Evolutionary conservation across 2,113 vertebrate species (phyloP), one percentile per base, ranked within the genome.

Genomic region (Castor canadensis): DNA sequence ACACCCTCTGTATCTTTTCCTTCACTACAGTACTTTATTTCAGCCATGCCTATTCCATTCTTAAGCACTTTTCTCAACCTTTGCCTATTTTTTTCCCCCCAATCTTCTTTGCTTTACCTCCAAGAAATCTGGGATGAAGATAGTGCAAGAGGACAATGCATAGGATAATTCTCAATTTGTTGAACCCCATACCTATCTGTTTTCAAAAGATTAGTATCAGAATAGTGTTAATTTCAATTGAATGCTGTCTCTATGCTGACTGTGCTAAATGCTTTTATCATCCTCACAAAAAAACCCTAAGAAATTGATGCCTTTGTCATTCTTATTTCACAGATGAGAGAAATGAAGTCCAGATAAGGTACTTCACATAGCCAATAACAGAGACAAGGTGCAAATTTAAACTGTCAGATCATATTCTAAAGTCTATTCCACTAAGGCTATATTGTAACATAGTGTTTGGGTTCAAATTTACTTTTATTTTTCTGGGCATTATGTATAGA

Each of bases 261-360:
- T 64, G 11, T 47, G 32, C 40, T 62, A 56, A 73, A 24, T 69
- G 12, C 16, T 93, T 87, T 60, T 91, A 15, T 38, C 64, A 38
- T 79, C 17, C 49, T 89, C 56, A 64, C 24, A 92, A 72, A 92
- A 72, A 82, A 62, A 30, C 54, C 80, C 8, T 80, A 77, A 83
- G 49, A 90, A 90, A 79, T 87, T 10, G 30, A 16, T 87, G 35
- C 26, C 88, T 96, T 93, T 72, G 89, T 89, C 16, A 17, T 73
- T 52, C 15, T 47, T 24, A 67, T 85, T 69, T 89, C 71, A 89
- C 11, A 83, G 22, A 56, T 76, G 47, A 88, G 56, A 76, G 24
- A 76, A 80, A 62, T 90, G 45, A 94, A 79, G 47, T 87, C 72
- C 54, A 80, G 26, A n/a, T 10, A 87, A 89, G 43, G 12, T 47